Evolutionary conservation across 1,140 invertebrate genomes (phyloP).

Genomic region (Acromyrmex charruanus): DNA sequence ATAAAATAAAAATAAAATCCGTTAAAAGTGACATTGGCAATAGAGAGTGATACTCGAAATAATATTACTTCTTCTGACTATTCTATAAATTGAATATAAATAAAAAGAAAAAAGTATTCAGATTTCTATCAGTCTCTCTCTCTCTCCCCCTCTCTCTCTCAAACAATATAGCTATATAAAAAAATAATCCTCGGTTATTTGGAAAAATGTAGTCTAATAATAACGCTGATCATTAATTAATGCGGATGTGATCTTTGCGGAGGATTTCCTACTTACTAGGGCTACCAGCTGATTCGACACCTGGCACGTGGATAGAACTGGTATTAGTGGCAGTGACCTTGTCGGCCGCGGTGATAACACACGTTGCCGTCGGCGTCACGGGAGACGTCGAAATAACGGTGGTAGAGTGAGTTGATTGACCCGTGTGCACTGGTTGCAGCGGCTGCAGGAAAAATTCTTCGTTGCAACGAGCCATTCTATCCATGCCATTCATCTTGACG

Average conservation of each 20-base stretch:
- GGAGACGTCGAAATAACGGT: conserved; percentile 47
- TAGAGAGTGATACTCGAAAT: not conserved
- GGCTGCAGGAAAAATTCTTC: conserved; percentile 68
- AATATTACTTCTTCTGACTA: not conserved
- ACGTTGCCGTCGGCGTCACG: conserved; percentile 49
- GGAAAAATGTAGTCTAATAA: not conserved
- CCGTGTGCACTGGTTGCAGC: conserved; percentile 65
- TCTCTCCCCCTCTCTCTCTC: too few species aligned
- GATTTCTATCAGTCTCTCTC: too few species aligned
- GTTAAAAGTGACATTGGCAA: not conserved
- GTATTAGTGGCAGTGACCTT: conserved; percentile 59
- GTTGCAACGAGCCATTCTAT: conserved; percentile 77
- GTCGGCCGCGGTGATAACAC: conserved; percentile 11
- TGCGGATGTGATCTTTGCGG: not conserved
- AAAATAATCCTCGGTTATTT: too few species aligned
- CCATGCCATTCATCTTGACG: conserved; percentile 66
- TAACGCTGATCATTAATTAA: not conserved
- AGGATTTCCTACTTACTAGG: conserved; percentile 13
- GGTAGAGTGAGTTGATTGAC: conserved; percentile 32
- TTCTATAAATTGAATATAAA: not conserved
- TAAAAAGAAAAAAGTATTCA: too few species aligned
- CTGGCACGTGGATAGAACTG: conserved; percentile 28
- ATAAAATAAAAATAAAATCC: not conserved
- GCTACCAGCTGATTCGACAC: conserved; percentile 10
- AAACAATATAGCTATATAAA: too few species aligned